Conservation (phyloP, 2,888 invertebrate genomes). For the Eupithecia tripunctaria region DNA sequence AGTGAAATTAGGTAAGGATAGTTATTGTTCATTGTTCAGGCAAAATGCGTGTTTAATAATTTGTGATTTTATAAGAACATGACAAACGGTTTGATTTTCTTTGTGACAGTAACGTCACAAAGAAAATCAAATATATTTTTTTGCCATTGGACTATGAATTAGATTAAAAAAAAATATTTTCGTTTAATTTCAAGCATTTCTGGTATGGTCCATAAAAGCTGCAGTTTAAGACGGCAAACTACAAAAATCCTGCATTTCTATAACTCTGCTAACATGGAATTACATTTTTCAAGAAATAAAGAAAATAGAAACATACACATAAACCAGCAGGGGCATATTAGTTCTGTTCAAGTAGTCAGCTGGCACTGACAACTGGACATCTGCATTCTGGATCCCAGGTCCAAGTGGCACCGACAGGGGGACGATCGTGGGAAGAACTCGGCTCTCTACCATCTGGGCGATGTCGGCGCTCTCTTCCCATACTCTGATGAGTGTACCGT, state of each 20-base stretch:
- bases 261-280: background rate
- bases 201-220: background rate
- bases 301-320: conserved; percentile 89
- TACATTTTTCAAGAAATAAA: background rate
- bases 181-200: too few species aligned
- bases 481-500: conserved; percentile 63
- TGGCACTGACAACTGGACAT: conserved; percentile 90
- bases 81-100: too few species aligned
- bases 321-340: conserved; percentile 92
- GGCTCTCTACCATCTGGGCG: conserved; percentile 72
- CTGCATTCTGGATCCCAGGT: conserved; percentile 87
- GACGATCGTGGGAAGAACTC: conserved; percentile 84
- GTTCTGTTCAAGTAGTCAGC: conserved; percentile 87
- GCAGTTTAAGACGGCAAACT: background rate
- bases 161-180: too few species aligned
- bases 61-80: too few species aligned
- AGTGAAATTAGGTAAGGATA: background rate
- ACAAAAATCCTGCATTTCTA: background rate
- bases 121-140: too few species aligned
- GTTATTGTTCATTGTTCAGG: too few species aligned
- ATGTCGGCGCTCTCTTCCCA: conserved; percentile 89
- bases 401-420: conserved; percentile 86
- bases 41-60: too few species aligned
- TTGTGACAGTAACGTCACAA: too few species aligned
- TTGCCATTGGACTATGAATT: too few species aligned